Percentiles rank a stretch among this genome's conserved stretches.
phyloP scores from a whole-genome alignment of 2,888 invertebrate genomes.

The Cyrtodaria siliqua region DNA sequence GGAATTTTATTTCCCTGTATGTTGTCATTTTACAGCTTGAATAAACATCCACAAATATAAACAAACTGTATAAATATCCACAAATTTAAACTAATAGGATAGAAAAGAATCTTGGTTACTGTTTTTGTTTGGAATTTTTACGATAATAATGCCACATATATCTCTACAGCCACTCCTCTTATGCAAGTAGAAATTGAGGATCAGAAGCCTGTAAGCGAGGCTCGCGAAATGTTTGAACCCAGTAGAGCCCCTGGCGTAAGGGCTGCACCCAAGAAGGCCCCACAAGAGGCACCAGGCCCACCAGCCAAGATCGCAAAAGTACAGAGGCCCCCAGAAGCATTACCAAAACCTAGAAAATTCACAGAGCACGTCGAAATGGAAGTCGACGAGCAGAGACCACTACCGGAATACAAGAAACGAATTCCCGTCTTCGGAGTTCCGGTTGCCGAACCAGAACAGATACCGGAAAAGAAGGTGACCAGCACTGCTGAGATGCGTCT shows the following conservation, averaged over 20 bases:
- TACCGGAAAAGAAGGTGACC: constrained; percentile 48
- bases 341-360: constrained; percentile 68
- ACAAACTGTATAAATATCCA: no score
- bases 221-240: constrained; percentile 71
- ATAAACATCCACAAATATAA: no score
- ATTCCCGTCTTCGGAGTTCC: constrained; percentile 72
- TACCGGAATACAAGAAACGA: constrained; percentile 75
- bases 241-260: constrained; percentile 67
- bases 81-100: no score
- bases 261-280: constrained; percentile 59
- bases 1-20: no score
- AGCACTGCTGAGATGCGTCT: constrained; percentile 70
- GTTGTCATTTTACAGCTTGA: no score
- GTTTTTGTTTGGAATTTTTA: no score
- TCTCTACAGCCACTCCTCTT: no score
- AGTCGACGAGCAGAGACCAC: constrained; percentile 67
- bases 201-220: constrained; percentile 73
- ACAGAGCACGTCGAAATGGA: constrained; percentile 76
- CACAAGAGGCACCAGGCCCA: constrained; percentile 71
- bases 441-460: constrained; percentile 55
- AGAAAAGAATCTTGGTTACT: no score
- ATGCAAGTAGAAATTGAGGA: constrained; percentile 64
- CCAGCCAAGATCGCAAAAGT: constrained; percentile 73
- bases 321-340: constrained; percentile 68
- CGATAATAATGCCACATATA: no score